Base-by-base conservation (phyloP, 2,113 vertebrate genomes). In the Psettodes erumei region DNA sequence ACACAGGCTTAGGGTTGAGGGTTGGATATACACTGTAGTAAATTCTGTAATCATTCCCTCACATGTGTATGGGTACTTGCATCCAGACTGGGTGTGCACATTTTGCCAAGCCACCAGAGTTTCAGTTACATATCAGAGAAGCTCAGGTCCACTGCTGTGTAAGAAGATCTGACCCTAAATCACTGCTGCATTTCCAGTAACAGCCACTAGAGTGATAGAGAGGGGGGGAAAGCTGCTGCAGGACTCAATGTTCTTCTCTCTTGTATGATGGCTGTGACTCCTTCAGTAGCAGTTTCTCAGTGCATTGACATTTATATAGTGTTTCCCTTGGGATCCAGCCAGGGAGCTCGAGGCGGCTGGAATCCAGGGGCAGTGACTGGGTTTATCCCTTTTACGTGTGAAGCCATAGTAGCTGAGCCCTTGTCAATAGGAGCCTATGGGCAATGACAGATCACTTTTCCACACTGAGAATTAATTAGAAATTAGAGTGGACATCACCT, bases 391-490 rank as follows among this genome's bases (percentile, higher is more conserved):
- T n/a, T 81, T 67, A 82, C 51, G 47, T 83, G 88, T 70, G 77
- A 81, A 75, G 56, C 78, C 58, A 35, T 80, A 47, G 60, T 77
- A 71, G 71, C 61, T 47, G 16, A 73, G 27, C 43, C 55, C 56
- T 67, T 88, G 86, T 90, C 89, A 77, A 85, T 89, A 79, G 83
- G n/a, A 68, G 74, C 86, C 81, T 70, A 62, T 72, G 50, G 66
- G 79, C 86, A 89, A 84, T 88, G 92, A 92, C 81, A 80, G 86
- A 93, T 91, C 75, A 84, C 87, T 92, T 90, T 91, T 84, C 86
- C 85, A 81, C 77, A 33, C 67, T 66, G 77, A 74, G 71, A 93
- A 92, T 91, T 88, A 88, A 91, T 93, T 91, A 92, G 79, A 89
- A 87, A 90, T 86, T 69, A 86, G 71, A 79, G 78, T 64, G 68